A percentile compares a stretch with the other conserved stretches of the same genome.
Conservation (phyloP, 2,888 invertebrate species). For the Sphecodes monilicornis region DNA sequence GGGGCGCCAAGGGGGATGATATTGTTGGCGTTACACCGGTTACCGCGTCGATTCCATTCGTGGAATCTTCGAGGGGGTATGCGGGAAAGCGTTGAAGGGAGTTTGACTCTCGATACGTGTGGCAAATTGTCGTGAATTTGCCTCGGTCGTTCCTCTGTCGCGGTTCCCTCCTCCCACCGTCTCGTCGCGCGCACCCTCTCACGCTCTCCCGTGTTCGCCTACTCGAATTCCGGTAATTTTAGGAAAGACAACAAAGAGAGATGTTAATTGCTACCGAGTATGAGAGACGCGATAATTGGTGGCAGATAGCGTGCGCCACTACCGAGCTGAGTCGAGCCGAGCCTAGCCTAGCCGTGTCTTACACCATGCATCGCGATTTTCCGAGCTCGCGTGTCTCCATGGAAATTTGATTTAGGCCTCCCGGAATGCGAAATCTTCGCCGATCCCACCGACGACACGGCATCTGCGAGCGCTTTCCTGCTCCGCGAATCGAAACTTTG, state of each 20-base stretch:
- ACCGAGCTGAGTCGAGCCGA: background rate
- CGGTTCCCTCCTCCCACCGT: background rate
- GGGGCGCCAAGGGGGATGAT: conserved; percentile 32
- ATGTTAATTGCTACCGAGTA: conserved; percentile 63
- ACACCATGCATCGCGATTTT: background rate
- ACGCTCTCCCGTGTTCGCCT: background rate
- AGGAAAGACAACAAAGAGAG: conserved; percentile 49
- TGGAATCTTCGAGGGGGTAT: conserved; percentile 53
- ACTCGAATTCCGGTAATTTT: conserved; percentile 55
- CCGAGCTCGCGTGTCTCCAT: conserved; percentile 67
- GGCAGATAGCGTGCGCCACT: conserved; percentile 24
- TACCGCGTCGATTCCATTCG: conserved; percentile 62
- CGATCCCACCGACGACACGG: background rate
- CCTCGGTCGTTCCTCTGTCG: conserved; percentile 23
- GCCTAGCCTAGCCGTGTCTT: background rate
- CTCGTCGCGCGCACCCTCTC: background rate
- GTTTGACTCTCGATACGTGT: conserved; percentile 63
- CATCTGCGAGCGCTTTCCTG: background rate
- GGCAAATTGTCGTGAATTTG: conserved; percentile 65
- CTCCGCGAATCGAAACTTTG: background rate
- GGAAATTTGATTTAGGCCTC: conserved; percentile 72
- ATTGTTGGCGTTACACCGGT: conserved; percentile 61
- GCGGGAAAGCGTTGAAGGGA: conserved; percentile 33
- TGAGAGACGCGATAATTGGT: conserved; percentile 54
- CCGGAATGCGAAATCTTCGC: conserved; percentile 33